Evolutionary conservation across 1,140 invertebrate genomes (phyloP).

Genomic region (Drosophila bifasciata): DNA sequence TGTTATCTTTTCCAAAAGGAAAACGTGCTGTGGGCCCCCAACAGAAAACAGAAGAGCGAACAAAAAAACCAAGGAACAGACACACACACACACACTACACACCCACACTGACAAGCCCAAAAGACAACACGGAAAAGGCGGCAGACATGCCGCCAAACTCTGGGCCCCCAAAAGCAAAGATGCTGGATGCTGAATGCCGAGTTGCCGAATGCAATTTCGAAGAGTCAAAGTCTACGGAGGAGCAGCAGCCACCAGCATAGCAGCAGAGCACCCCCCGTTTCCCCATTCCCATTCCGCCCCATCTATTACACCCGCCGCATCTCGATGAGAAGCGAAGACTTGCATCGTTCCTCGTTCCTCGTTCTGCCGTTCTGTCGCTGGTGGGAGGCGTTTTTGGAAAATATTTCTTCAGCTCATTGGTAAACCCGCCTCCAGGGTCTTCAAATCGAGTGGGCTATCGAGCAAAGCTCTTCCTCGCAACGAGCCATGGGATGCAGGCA

Average conservation of each 20-base stretch:
- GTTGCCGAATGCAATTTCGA: slow-evolving; percentile 34
- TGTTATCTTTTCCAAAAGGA: slow-evolving; percentile 64
- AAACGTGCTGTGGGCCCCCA: slow-evolving; percentile 50
- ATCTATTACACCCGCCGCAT: slow-evolving; percentile 34
- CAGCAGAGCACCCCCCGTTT: slow-evolving; percentile 10
- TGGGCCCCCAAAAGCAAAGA: slow-evolving; percentile 44
- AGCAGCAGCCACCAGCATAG: slow-evolving; percentile 20
- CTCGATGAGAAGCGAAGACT: slow-evolving; percentile 26
- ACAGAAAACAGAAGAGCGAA: slow-evolving; percentile 25
- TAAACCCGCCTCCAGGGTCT: slow-evolving; percentile 37
- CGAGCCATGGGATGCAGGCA: background rate
- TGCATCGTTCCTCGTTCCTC: background rate
- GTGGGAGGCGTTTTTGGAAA: slow-evolving; percentile 20
- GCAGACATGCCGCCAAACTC: slow-evolving; percentile 49
- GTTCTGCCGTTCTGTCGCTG: background rate
- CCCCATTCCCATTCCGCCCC: background rate
- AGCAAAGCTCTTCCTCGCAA: slow-evolving; percentile 15
- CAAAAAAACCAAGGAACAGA: slow-evolving; percentile 10
- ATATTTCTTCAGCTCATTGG: slow-evolving; percentile 56
- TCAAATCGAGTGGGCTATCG: slow-evolving; percentile 33
- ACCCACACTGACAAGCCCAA: too few species aligned
- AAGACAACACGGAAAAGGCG: slow-evolving; percentile 42
- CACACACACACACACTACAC: too few species aligned
- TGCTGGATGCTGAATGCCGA: slow-evolving; percentile 43
- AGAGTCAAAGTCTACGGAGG: slow-evolving; percentile 9